A percentile compares a stretch with the other conserved stretches of the same genome.
Conservation (phyloP, 2,888 invertebrate genomes). For the Dryobotodes eremita region DNA sequence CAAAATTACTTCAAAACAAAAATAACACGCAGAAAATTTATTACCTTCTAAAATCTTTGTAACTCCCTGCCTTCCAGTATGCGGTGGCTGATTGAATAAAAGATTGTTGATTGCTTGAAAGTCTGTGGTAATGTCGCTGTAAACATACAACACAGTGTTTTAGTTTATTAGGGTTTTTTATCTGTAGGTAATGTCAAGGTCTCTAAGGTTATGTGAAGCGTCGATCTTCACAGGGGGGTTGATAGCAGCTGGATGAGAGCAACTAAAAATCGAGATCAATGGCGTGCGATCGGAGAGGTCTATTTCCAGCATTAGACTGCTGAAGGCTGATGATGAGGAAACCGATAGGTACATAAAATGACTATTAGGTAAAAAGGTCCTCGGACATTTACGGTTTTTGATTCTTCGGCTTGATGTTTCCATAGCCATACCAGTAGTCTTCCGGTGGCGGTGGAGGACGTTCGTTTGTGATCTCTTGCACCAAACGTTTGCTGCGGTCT, state of each 20-base stretch:
- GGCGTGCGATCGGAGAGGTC: neutral
- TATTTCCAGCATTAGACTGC: neutral
- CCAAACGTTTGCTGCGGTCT: constrained; percentile 76
- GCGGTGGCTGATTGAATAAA: constrained; percentile 78
- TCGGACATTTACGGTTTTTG: constrained; percentile 36
- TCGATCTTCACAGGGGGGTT: neutral
- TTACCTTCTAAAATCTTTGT: constrained; percentile 75
- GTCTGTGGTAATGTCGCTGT: constrained; percentile 75
- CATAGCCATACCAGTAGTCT: constrained; percentile 83
- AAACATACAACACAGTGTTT: constrained; percentile 48
- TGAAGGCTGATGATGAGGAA: neutral
- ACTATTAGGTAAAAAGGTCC: neutral
- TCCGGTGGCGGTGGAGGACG: constrained; percentile 64
- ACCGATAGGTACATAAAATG: neutral
- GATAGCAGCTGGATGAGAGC: neutral
- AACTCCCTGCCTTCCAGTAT: constrained; percentile 67
- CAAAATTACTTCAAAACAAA: neutral
- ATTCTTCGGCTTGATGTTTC: constrained; percentile 57
- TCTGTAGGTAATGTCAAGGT: no score
- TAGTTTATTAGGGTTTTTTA: neutral
- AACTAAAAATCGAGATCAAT: neutral
- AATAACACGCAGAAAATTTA: no score
- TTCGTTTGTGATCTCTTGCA: constrained; percentile 83
- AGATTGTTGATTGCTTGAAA: constrained; percentile 79
- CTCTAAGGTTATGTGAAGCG: neutral